Evolutionary conservation across 2,888 invertebrate species (phyloP), one percentile per base, ranked within the genome.

Genomic region (Acholoe squamosa): DNA sequence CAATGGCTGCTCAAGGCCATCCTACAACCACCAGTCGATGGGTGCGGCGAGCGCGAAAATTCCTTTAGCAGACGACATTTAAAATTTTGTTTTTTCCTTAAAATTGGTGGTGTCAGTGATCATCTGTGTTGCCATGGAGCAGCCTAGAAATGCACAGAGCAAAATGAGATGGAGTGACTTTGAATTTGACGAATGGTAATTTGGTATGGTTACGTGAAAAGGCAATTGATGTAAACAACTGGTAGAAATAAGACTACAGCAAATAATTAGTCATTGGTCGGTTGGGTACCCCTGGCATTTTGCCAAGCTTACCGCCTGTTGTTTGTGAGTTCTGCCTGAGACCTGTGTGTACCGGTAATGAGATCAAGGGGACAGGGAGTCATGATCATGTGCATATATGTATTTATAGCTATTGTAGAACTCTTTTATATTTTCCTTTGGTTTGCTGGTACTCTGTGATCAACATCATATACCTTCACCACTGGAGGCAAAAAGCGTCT

Each of bases 251-350:
- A 61, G n/a, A 61, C 12, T n/a, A 61, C 61, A 19, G 14, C 61
- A 61, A 61, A 61, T 43, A 43, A 43, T 61, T 61, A 61, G 61
- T n/a, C 61, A 43, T 61, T 61, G n/a, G 61, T n/a, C 61, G 61
- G 22, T 71, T 61, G n/a, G 71, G 12, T 71, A 16, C 19, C 28
- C 3, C 31, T 71, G 71, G 71, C 71, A 16, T 5, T 0, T 14
- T 25, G 71, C 71, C 71, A 71, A 25, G 28, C 28, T 28, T 7
- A 28, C 71, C 71, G 28, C 25, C 71, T n/a, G 71, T 71, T 71
- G 71, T 71, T 71, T 71, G 71, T 71, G 71, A 71, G 25, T 71
- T 28, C 71, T 43, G 43, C 3, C 43, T 3, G 61, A 61, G 61
- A n/a, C 61, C 22, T 61, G 19, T 61, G 19, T n/a, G n/a, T n/a